Base-by-base conservation (phyloP, 2,888 invertebrate species). In the Cataglyphis rosenhaueri region DNA sequence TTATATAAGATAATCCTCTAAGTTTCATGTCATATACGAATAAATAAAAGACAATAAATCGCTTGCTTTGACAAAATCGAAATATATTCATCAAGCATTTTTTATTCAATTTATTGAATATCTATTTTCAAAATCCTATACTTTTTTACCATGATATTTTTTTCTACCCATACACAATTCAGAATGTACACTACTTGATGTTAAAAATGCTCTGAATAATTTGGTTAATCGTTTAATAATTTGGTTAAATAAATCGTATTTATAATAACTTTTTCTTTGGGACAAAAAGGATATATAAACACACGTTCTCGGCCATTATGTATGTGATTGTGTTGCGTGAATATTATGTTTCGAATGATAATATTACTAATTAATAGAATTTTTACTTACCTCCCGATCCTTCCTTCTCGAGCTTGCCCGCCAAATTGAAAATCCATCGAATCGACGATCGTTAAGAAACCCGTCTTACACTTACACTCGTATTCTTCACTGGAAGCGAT, bases 361-460 rank as follows among this genome's bases (percentile, higher is more conserved):
- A 48, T 48, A n/a, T 48, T 1, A 18, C 4, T 48, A 44, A 44
- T 44, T 44, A 18, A 25, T 8, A 35, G 18, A 4, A 10, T 1
- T 1, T 8, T 5, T 1, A 3, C 0, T 71, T 10, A 32, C 32
- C 12, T 25, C 15, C 6, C 25, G 52, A 9, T 25, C 4, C 0
- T 10, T 15, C 1, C 32, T 3, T 6, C 21, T 55, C 21, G 9
- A 55, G 8, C 3, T 21, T 8, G 3, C 5, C 68, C 32, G 32
- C n/a, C 15, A 35, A 2, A n/a, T 35, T 15, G 29, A 38, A 18
- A 41, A 38, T 41, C 44, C 21, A n/a, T 44, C 18, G 38, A 61
- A 73, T 62, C 74, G 74, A 62, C 74, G 44, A 62, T 21, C 62
- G 73, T 64, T 62, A 74, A 74, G 73, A 44, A 48, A 44, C 48